A percentile compares a stretch with the other conserved stretches of the same genome.
These are phyloP conservation scores for Drosophila dives DNA, from an alignment of 2,888 invertebrate species.

Conservation along the genomic window DNA sequence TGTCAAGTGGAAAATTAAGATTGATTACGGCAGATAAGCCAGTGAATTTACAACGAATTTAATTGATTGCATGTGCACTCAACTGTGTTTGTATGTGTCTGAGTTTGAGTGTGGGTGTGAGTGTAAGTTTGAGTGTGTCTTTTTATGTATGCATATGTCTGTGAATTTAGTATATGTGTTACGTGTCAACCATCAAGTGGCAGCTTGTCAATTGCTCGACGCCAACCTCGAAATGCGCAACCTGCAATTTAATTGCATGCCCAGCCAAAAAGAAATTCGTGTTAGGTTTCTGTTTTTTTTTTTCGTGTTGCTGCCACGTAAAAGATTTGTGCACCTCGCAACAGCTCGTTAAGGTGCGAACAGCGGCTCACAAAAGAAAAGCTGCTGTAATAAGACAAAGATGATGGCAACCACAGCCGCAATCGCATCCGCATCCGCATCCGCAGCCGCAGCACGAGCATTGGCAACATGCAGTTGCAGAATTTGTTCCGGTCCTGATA, in stretches of 20 bases:
- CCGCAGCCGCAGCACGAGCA: constrained; percentile 17
- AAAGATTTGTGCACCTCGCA: constrained; percentile 38
- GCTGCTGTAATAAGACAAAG: constrained; percentile 71
- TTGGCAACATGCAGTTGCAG: constrained; percentile 46
- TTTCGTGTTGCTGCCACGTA: neutral
- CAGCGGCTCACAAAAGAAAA: constrained; percentile 55
- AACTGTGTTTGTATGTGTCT: constrained; percentile 34
- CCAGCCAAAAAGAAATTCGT: constrained; percentile 42
- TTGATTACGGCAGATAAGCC: constrained; percentile 81
- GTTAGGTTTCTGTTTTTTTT: constrained; percentile 7
- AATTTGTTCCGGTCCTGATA: constrained; percentile 57
- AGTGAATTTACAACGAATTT: constrained; percentile 81
- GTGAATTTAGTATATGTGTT: constrained; percentile 32
- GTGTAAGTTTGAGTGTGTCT: constrained; percentile 5
- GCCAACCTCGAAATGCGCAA: constrained; percentile 56
- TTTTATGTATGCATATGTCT: constrained; percentile 12
- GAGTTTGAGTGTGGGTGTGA: neutral
- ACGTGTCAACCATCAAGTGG: constrained; percentile 68
- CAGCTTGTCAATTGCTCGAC: constrained; percentile 72
- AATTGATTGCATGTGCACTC: constrained; percentile 79
- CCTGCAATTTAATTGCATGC: constrained; percentile 71
- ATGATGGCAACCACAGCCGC: constrained; percentile 53
- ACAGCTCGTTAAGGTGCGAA: constrained; percentile 63
- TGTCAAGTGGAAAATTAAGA: constrained; percentile 82
- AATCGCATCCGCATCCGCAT: constrained; percentile 4